These are phyloP conservation scores for Naso thynnoides DNA, from an alignment of 2,797 vertebrate genomes.

Conservation along the genomic window DNA sequence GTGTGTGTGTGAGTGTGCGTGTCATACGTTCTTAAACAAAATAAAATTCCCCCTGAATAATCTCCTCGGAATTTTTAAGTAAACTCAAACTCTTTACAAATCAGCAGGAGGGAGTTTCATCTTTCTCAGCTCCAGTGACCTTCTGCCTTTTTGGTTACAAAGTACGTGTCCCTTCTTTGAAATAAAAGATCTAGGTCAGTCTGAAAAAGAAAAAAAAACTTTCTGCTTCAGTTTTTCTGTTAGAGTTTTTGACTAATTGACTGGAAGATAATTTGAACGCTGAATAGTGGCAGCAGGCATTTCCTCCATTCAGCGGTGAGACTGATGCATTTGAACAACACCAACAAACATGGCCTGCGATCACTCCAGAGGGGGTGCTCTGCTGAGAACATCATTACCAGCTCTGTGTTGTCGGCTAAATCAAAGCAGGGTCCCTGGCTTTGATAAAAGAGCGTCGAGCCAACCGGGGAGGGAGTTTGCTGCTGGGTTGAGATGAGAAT, in stretches of 20 bases:
- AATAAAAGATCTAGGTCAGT: slow-evolving; percentile 60
- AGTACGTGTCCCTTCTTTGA: slow-evolving; percentile 33
- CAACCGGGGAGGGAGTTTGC: slow-evolving; percentile 40
- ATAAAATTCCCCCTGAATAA: slow-evolving; percentile 24
- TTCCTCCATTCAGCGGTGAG: slow-evolving; percentile 62
- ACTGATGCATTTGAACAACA: slow-evolving; percentile 75
- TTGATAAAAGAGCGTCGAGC: slow-evolving; percentile 57
- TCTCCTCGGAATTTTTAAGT: slow-evolving; percentile 36
- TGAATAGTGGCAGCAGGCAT: slow-evolving; percentile 69
- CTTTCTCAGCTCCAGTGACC: slow-evolving; percentile 24
- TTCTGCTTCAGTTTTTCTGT: slow-evolving; percentile 32
- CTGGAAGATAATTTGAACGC: slow-evolving; percentile 74
- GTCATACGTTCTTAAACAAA: slow-evolving; percentile 36
- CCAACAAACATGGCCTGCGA: slow-evolving; percentile 71
- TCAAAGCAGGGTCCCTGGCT: slow-evolving; percentile 67
- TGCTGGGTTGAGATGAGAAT: slow-evolving; percentile 41
- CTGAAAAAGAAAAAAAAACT: slow-evolving; percentile 7
- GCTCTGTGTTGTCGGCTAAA: slow-evolving; percentile 67
- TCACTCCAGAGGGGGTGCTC: slow-evolving; percentile 66
- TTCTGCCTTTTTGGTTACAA: slow-evolving; percentile 36
- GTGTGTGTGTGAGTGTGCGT: slow-evolving; percentile 4
- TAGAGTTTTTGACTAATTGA: slow-evolving; percentile 72
- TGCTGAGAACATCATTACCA: slow-evolving; percentile 72
- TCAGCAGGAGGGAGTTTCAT: slow-evolving; percentile 36
- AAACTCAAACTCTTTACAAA: slow-evolving; percentile 42